These are phyloP conservation scores for Tipula vernalis DNA, from an alignment of 2,888 invertebrate genomes.

Conservation along the genomic window DNA sequence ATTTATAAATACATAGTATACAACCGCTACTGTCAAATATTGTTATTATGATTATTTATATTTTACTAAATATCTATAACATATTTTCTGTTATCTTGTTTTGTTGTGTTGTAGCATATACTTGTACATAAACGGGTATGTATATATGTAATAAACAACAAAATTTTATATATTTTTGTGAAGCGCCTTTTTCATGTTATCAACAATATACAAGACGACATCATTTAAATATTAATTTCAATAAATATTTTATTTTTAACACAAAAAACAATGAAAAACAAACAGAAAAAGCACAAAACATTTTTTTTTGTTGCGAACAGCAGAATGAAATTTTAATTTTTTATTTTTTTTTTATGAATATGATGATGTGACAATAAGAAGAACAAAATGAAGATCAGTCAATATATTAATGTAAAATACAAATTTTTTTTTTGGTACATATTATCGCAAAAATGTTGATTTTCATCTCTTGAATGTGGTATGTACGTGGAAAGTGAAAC, in stretches of 20 bases:
- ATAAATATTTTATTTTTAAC: background rate
- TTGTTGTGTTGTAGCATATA: background rate
- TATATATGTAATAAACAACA: background rate
- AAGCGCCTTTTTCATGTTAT: slow-evolving; percentile 4
- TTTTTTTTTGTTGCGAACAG: background rate
- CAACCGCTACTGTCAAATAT: background rate
- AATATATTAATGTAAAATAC: background rate
- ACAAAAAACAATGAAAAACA: background rate
- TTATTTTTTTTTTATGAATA: background rate
- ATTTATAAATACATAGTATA: background rate
- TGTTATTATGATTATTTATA: background rate
- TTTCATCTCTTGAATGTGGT: background rate
- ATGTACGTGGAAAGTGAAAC: background rate
- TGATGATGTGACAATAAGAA: background rate
- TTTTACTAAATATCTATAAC: slow-evolving; percentile 4
- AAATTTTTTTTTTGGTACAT: background rate
- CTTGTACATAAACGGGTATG: too few species aligned
- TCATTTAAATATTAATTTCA: background rate
- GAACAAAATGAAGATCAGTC: background rate
- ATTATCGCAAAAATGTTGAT: background rate
- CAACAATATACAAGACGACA: background rate
- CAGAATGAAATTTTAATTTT: background rate
- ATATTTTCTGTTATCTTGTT: background rate
- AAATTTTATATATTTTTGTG: background rate
- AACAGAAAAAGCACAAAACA: background rate